Conservation (phyloP, 2,888 invertebrate genomes). For the Ormyrus nitidulus region DNA sequence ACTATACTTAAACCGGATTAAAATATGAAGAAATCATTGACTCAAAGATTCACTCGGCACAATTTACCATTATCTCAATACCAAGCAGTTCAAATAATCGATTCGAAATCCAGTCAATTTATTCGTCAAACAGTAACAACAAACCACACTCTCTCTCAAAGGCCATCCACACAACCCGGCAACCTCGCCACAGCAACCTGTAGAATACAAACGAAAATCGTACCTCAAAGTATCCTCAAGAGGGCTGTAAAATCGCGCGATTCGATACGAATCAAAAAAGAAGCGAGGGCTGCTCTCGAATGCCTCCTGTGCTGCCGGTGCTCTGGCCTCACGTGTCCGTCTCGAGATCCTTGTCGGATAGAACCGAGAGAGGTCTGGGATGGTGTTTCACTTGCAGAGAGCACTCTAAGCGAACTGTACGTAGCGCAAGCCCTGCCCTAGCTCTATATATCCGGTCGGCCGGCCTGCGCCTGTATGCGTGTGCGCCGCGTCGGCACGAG, state of each 20-base stretch:
- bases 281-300: neutral
- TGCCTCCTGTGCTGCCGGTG: neutral
- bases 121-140: no score
- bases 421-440: constrained; percentile 76
- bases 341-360: constrained; percentile 5
- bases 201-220: no score
- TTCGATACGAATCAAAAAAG: constrained; percentile 61
- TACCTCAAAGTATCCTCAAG: neutral
- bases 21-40: no score
- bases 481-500: constrained; percentile 12
- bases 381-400: constrained; percentile 59
- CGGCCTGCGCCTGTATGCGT: constrained; percentile 34
- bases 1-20: no score
- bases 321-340: neutral
- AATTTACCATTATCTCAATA: no score
- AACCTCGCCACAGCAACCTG: no score
- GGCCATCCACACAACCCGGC: no score
- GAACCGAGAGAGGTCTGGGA: neutral
- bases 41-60: no score
- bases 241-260: constrained; percentile 42
- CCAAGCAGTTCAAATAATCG: no score
- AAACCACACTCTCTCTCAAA: no score
- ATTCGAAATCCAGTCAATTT: no score
- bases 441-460: constrained; percentile 76
- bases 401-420: constrained; percentile 75